Evolutionary conservation across 2,888 invertebrate species (phyloP).

Genomic region (Anthrax anthrax): DNA sequence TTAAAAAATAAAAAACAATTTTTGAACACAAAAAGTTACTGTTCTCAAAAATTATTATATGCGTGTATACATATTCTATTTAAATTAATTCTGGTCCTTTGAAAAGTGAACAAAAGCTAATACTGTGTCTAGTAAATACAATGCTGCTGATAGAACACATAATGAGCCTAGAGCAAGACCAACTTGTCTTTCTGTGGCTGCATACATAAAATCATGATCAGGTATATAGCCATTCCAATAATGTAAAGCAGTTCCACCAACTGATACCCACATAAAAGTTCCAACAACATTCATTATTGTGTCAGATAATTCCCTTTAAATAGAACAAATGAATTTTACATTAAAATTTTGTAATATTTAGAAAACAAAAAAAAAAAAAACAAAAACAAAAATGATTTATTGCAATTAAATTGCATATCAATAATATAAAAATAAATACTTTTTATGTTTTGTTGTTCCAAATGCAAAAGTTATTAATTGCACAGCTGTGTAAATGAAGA

Average conservation of each 20-base stretch:
- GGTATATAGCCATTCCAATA: slow-evolving; percentile 80
- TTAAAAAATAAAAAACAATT: too few relatives aligned
- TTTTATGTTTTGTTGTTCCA: slow-evolving; percentile 63
- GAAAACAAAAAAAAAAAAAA: too few relatives aligned
- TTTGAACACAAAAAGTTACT: too few relatives aligned
- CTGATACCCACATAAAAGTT: slow-evolving; percentile 69
- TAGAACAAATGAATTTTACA: background rate
- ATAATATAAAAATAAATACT: slow-evolving; percentile 32
- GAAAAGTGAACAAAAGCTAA: slow-evolving; percentile 59
- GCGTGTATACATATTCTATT: too few relatives aligned
- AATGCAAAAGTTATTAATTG: slow-evolving; percentile 62
- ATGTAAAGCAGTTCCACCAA: slow-evolving; percentile 73
- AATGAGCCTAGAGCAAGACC: slow-evolving; percentile 69
- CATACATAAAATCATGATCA: slow-evolving; percentile 60
- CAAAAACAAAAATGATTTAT: too few relatives aligned
- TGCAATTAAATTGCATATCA: too few relatives aligned
- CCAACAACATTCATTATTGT: slow-evolving; percentile 80
- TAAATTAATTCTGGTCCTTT: slow-evolving; percentile 38
- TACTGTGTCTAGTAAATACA: slow-evolving; percentile 67
- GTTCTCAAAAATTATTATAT: too few relatives aligned
- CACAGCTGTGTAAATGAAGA: slow-evolving; percentile 67
- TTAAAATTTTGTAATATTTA: too few relatives aligned
- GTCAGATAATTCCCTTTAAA: slow-evolving; percentile 54
- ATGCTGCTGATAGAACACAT: slow-evolving; percentile 64
- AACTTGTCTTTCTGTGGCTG: slow-evolving; percentile 62